These are phyloP conservation scores for Ephydatia muelleri DNA, from an alignment of 37 sponge, comb jelly and placozoan species.

Conservation along the genomic window DNA sequence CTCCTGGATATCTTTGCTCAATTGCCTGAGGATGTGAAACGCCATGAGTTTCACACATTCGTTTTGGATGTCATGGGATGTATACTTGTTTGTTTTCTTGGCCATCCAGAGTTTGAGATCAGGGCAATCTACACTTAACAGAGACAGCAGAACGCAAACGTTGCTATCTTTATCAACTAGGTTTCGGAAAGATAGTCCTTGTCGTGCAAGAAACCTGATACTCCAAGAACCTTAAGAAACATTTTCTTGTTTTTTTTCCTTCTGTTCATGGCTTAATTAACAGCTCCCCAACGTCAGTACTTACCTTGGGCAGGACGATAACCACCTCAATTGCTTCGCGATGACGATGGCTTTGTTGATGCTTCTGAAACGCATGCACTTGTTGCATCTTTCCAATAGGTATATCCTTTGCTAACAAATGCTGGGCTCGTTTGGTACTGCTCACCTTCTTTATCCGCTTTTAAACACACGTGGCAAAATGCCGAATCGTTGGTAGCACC, in stretches of 20 bases:
- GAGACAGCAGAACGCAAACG: constrained; percentile 53
- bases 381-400: constrained; percentile 79
- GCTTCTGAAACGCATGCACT: constrained; percentile 73
- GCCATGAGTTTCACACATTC: constrained; percentile 79
- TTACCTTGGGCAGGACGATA: constrained; percentile 35
- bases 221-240: constrained; percentile 57
- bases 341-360: constrained; percentile 67
- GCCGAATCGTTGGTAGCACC: constrained; percentile 2
- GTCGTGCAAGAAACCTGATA: constrained; percentile 68
- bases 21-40: constrained; percentile 55
- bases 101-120: constrained; percentile 57
- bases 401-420: constrained; percentile 72
- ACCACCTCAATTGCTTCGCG: constrained; percentile 61
- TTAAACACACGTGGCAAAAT: constrained; percentile 56
- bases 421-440: constrained; percentile 60
- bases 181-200: constrained; percentile 73
- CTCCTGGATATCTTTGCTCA: constrained; percentile 33
- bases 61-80: constrained; percentile 74
- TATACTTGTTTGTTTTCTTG: constrained; percentile 68
- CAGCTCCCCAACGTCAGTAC: constrained; percentile 58
- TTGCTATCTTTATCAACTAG: constrained; percentile 60
- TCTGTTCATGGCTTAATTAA: constrained; percentile 38
- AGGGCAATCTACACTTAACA: constrained; percentile 43
- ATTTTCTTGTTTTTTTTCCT: constrained; percentile 52
- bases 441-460: constrained; percentile 29